Evolutionary conservation across 2,797 vertebrate species (phyloP).

Genomic region (Enteromius thamalakanensis): DNA sequence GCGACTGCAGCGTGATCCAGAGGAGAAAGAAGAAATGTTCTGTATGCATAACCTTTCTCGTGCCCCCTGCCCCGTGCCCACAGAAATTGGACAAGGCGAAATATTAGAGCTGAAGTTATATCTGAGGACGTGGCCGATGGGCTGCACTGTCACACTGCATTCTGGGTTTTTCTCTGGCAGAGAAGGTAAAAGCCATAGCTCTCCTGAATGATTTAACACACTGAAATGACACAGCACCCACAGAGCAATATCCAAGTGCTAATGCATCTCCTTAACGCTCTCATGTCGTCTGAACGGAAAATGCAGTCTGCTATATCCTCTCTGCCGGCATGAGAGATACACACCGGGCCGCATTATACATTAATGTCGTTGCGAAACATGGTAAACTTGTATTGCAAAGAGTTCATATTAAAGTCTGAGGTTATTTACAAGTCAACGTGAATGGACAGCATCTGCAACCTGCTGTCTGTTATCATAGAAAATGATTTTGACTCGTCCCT

Average conservation of each 20-base stretch:
- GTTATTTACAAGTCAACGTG: constrained; percentile 13
- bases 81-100: constrained; percentile 51
- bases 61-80: constrained; percentile 36
- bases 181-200: constrained; percentile 41
- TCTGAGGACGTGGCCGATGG: constrained; percentile 45
- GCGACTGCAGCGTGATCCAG: background rate
- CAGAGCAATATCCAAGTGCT: constrained; percentile 48
- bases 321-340: constrained; percentile 3
- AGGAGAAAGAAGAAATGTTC: constrained; percentile 31
- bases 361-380: background rate
- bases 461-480: background rate
- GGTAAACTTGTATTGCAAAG: constrained; percentile 14
- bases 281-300: background rate
- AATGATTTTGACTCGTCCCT: background rate
- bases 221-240: constrained; percentile 39
- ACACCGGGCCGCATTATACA: constrained; percentile 1
- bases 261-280: constrained; percentile 46
- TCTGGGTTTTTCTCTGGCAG: constrained; percentile 47
- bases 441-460: background rate
- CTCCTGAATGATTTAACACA: constrained; percentile 59
- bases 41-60: constrained; percentile 54
- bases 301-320: constrained; percentile 22
- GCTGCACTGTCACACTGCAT: constrained; percentile 52
- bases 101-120: constrained; percentile 57
- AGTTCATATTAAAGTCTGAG: background rate